Base-by-base conservation (phyloP, 2,113 vertebrate species). In the Leiothrix lutea region DNA sequence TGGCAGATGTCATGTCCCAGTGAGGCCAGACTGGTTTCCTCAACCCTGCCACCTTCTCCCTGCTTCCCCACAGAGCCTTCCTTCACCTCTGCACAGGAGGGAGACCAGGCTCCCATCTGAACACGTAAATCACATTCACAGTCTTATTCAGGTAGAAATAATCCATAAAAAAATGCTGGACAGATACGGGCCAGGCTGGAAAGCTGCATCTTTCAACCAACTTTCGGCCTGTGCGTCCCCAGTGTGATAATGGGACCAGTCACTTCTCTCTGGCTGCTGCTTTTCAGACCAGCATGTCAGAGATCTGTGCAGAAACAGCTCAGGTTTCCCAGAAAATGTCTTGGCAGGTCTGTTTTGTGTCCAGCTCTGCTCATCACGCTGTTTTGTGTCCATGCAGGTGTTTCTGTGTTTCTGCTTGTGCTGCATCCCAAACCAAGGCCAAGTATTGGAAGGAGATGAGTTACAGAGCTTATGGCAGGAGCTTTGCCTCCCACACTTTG, bases 391-490 rank as follows among this genome's bases (percentile, higher is more conserved):
- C 24, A 6, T 0, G 6, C 14, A 42, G 82, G 50, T 75, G 72
- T 48, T 90, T 64, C 56, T 11, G 0, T 33, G 20, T 2, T 44
- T 26, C 44, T 64, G 31, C 51, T 57, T 5, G 0, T 38, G 24
- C 44, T 62, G 33, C 21, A 14, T 47, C 16, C 5, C 25, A 22
- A 18, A 35, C 38, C n/a, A 67, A 75, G 48, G 14, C 31, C 20
- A 31, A 1, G 4, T 7, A 19, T 3, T 44, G 61, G 31, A 29
- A 64, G 87, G 31, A 47, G 5, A 0, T 15, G 67, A 84, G n/a
- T 25, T 33, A 17, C 6, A 44, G 35, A 56, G 24, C 23, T 75
- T 4, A 0, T 33, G 66, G 45, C 1, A 2, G 0, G 10, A 62
- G 9, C 31, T 53, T 44, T 58, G 8, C 80, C 36, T 84, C 48